Base-by-base conservation (phyloP, 2,113 vertebrate genomes). In the Lethenteron reissneri region DNA sequence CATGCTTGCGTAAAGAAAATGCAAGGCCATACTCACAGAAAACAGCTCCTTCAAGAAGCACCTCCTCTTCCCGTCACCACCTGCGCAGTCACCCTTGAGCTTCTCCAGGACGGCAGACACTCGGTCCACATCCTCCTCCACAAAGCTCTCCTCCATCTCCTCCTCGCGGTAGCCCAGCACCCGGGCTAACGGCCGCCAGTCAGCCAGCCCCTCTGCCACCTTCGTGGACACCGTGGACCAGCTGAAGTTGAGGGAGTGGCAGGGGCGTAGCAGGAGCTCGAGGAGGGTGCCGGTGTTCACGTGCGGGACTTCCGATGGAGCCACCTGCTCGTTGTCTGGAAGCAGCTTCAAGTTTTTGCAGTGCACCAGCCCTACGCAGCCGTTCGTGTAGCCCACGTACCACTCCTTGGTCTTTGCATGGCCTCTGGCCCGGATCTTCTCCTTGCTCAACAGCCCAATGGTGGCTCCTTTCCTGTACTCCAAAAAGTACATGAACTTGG, bases 391-490 rank as follows among this genome's bases (percentile, higher is more conserved):
- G 57, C 86, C 89, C 3, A 99, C 84, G 1, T 92, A 94, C 92
- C 94, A 99, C 69, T 95, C 89, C 77, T 99, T 99, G 11, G 85
- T 80, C 80, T 88, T 97, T n/a, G 79, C 82, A 74, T 92, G 89
- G 11, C 94, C 92, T 14, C 90, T 82, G 62, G 86, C 89, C 80
- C 80, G 88, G n/a, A 99, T 81, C 2, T 84, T 87, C 14, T 86
- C 82, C 79, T 81, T 83, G 17, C 88, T 87, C 57, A 97, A 83
- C 76, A 99, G 81, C 56, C 85, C 90, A 76, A 99, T 79, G 2
- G 86, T 92, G 75, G 96, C 92, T 1, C 94, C 94, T 80, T 92
- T 97, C 76, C 97, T 89, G 79, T 99, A 99, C 73, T 99, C 90
- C 74, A 96, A 78, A 56, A 99, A 84, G 76, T 96, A 95, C 1